These are phyloP conservation scores for Scarus forsteni DNA, from an alignment of 2,797 vertebrate species.

Conservation along the genomic window DNA sequence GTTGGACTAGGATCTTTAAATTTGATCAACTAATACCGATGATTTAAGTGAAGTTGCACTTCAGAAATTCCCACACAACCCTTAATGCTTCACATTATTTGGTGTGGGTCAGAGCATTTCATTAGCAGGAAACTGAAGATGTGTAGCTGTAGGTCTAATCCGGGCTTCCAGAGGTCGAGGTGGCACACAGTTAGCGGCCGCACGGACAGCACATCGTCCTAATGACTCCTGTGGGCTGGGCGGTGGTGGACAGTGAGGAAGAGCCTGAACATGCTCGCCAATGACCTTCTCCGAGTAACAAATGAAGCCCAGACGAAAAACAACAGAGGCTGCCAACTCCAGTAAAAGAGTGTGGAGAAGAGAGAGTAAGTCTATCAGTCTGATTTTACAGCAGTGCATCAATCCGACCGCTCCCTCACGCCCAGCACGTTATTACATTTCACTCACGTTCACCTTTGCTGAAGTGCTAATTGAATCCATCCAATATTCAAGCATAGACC, in stretches of 20 bases:
- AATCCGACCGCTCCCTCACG: constrained; percentile 27
- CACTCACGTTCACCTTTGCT: constrained; percentile 47
- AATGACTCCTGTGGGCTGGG: constrained; percentile 74
- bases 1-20: too few species aligned
- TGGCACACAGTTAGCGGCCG: constrained; percentile 69
- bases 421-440: constrained; percentile 45
- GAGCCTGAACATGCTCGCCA: constrained; percentile 72
- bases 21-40: too few species aligned
- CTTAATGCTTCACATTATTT: neutral
- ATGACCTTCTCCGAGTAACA: constrained; percentile 86
- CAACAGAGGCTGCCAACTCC: constrained; percentile 71
- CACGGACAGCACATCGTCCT: constrained; percentile 57
- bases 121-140: constrained; percentile 19
- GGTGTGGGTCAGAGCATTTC: constrained; percentile 12
- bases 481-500: constrained; percentile 43
- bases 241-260: constrained; percentile 77
- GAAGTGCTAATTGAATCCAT: constrained; percentile 62
- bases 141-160: constrained; percentile 61
- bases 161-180: constrained; percentile 73
- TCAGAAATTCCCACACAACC: neutral
- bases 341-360: constrained; percentile 69
- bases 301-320: constrained; percentile 82
- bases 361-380: constrained; percentile 20
- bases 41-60: too few species aligned
- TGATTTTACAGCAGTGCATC: constrained; percentile 38